Evolutionary conservation across 1,140 invertebrate genomes (phyloP).

Genomic region (Magallana angulata): DNA sequence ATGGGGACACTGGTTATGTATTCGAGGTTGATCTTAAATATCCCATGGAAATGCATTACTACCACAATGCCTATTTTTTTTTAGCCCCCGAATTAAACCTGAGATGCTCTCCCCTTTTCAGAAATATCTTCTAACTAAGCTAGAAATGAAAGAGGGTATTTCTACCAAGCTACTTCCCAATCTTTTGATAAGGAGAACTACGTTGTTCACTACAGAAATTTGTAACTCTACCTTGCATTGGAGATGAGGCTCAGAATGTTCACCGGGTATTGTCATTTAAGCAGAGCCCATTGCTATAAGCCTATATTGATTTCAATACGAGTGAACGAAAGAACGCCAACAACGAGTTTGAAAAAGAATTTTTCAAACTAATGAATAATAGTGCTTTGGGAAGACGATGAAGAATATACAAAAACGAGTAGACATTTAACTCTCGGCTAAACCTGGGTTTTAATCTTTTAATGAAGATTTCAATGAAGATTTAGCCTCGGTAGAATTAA

Average conservation of each 20-base stretch:
- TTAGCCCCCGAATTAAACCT: constrained; percentile 70
- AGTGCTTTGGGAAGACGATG: constrained; percentile 80
- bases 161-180: constrained; percentile 54
- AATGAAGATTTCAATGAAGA: constrained; percentile 71
- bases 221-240: constrained; percentile 51
- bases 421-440: constrained; percentile 69
- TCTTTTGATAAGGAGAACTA: constrained; percentile 51
- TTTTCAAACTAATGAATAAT: constrained; percentile 80
- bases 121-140: not conserved
- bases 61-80: constrained; percentile 81
- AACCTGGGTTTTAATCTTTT: constrained; percentile 71
- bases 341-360: constrained; percentile 74
- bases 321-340: constrained; percentile 72
- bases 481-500: constrained; percentile 44
- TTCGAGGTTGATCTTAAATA: constrained; percentile 79
- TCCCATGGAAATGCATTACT: constrained; percentile 78
- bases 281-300: constrained; percentile 51
- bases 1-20: constrained; percentile 77
- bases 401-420: constrained; percentile 66
- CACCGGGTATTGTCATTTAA: constrained; percentile 51
- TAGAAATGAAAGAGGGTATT: not conserved
- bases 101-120: constrained; percentile 33
- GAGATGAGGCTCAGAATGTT: constrained; percentile 52
- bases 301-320: constrained; percentile 58
- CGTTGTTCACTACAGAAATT: constrained; percentile 58